Evolutionary conservation across 2,888 invertebrate species (phyloP).

Genomic region (Biston stratarius): DNA sequence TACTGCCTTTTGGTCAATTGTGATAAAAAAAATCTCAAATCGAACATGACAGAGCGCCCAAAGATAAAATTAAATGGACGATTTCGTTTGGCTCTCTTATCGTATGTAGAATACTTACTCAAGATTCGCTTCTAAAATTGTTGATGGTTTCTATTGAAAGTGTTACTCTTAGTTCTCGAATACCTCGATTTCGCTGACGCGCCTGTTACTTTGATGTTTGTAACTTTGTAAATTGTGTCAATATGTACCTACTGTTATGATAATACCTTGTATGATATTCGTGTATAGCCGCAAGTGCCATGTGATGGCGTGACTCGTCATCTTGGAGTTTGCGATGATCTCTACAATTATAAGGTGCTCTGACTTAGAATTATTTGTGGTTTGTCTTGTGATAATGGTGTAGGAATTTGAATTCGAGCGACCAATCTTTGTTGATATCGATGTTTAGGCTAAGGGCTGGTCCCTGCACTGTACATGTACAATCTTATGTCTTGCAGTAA

Average conservation of each 20-base stretch:
- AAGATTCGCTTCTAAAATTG: conserved; percentile 47
- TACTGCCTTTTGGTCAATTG: conserved; percentile 63
- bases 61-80: conserved; percentile 49
- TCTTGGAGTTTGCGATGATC: conserved; percentile 80
- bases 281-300: conserved; percentile 78
- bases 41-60: conserved; percentile 62
- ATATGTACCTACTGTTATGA: conserved; percentile 74
- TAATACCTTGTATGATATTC: conserved; percentile 76
- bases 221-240: conserved; percentile 79
- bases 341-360: conserved; percentile 87
- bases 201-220: conserved; percentile 68
- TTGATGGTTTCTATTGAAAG: conserved; percentile 34
- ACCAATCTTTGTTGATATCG: conserved; percentile 78
- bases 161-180: conserved; percentile 49
- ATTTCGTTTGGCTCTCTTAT: conserved; percentile 72
- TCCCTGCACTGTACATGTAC: conserved; percentile 60
- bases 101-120: conserved; percentile 78
- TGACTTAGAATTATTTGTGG: conserved; percentile 82
- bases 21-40: conserved; percentile 64
- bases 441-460: conserved; percentile 78
- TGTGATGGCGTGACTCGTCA: conserved; percentile 77
- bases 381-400: conserved; percentile 80
- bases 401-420: conserved; percentile 76
- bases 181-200: conserved; percentile 64
- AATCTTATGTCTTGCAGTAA: conserved; percentile 49